Evolutionary conservation across 2,888 invertebrate species (phyloP).

Genomic region (Metalampra italica): DNA sequence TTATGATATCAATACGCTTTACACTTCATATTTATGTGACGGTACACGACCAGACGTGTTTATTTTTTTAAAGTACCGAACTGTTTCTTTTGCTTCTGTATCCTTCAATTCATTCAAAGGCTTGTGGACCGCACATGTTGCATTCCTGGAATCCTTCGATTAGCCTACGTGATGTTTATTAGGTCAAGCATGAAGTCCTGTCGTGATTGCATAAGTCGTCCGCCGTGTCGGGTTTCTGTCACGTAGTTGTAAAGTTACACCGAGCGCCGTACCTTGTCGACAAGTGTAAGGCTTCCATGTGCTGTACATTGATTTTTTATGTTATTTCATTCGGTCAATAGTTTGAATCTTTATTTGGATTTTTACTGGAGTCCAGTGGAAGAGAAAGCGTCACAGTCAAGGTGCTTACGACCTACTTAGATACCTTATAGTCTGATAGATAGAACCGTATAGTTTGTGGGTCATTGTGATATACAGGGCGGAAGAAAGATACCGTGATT

Average conservation of each 20-base stretch:
- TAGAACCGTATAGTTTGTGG: no score
- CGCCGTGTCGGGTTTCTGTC: conserved; percentile 38
- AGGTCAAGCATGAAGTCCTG: conserved; percentile 42
- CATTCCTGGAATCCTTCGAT: neutral
- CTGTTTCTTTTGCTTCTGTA: neutral
- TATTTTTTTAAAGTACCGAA: neutral
- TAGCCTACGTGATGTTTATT: conserved; percentile 24
- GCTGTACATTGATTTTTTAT: no score
- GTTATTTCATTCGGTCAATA: no score
- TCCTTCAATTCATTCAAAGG: neutral
- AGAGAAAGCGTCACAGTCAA: no score
- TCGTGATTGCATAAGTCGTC: conserved; percentile 33
- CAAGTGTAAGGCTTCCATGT: conserved; percentile 22
- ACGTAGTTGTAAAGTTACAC: conserved; percentile 33
- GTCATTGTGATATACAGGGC: no score
- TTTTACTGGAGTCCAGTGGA: no score
- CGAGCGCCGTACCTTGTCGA: conserved; percentile 34
- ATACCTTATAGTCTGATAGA: no score
- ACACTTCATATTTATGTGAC: no score
- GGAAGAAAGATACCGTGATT: no score
- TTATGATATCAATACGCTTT: no score
- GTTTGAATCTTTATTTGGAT: no score
- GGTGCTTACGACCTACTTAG: no score
- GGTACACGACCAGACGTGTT: neutral
- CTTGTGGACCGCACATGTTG: conserved; percentile 2